Evolutionary conservation across 2,888 invertebrate species (phyloP).

Genomic region (Andrena bicolor): DNA sequence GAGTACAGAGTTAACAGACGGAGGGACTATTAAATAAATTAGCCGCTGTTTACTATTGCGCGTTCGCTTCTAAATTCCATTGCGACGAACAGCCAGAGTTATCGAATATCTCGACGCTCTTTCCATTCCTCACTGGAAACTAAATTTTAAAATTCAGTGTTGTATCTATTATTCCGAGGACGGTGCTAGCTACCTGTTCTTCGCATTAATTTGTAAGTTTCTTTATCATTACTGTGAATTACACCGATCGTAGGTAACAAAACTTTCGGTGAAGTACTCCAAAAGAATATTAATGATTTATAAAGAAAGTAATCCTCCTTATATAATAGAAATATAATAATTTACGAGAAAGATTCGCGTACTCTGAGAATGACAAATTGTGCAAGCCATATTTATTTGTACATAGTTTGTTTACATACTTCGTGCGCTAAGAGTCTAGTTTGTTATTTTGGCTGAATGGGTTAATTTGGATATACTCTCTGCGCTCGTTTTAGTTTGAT

Average conservation of each 20-base stretch:
- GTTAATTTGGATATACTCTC: background rate
- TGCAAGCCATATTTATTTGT: too few species aligned
- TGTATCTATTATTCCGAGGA: background rate
- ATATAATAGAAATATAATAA: background rate
- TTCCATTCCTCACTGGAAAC: background rate
- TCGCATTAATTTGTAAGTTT: background rate
- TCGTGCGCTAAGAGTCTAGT: background rate
- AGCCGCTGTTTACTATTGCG: slow-evolving; percentile 6
- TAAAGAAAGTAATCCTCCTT: too few species aligned
- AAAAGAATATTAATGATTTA: background rate
- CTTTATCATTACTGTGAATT: background rate
- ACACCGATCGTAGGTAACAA: background rate
- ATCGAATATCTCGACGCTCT: background rate
- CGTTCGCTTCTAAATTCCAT: background rate
- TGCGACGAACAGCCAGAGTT: background rate
- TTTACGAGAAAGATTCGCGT: too few species aligned
- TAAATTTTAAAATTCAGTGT: background rate
- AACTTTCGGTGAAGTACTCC: background rate
- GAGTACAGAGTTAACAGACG: background rate
- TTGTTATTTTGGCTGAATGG: background rate
- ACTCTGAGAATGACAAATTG: too few species aligned
- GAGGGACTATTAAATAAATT: slow-evolving; percentile 1
- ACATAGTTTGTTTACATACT: background rate
- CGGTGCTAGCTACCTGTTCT: background rate
- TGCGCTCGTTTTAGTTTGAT: background rate